Evolutionary conservation across 2,113 vertebrate species (phyloP).

Genomic region (Corythornis cristatus): DNA sequence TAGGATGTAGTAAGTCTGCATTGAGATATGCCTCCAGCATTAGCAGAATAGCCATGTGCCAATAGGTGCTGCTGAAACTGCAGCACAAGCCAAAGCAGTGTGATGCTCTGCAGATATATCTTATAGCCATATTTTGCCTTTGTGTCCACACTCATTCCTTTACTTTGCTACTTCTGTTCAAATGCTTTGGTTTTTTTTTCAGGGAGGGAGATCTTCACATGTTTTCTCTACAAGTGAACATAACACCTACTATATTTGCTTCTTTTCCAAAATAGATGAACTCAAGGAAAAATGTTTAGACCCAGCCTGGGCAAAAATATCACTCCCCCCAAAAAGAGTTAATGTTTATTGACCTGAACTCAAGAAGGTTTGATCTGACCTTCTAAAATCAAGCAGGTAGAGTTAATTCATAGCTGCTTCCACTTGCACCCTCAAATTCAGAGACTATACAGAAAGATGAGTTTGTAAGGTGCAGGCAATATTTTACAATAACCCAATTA

Average conservation of each 20-base stretch:
- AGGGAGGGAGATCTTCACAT: background rate
- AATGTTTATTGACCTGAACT: background rate
- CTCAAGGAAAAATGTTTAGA: background rate
- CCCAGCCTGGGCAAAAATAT: background rate
- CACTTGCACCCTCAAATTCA: background rate
- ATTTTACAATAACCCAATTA: background rate
- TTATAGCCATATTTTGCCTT: background rate
- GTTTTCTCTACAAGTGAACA: background rate
- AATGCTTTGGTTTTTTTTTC: background rate
- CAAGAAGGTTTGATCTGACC: background rate
- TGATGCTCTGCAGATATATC: rapidly evolving
- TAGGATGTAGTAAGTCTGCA: background rate
- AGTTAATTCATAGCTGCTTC: background rate
- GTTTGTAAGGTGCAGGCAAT: background rate
- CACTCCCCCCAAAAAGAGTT: background rate
- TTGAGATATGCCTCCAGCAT: background rate
- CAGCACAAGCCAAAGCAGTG: background rate
- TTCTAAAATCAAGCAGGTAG: background rate
- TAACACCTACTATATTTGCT: background rate
- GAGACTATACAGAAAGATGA: background rate
- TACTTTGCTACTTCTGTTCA: background rate
- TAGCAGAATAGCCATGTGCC: rapidly evolving
- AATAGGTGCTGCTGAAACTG: background rate
- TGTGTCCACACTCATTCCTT: background rate
- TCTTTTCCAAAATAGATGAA: background rate